Evolutionary conservation across 2,113 vertebrate genomes (phyloP), one percentile per base, ranked within the genome.

Genomic region (Petroica traversi): DNA sequence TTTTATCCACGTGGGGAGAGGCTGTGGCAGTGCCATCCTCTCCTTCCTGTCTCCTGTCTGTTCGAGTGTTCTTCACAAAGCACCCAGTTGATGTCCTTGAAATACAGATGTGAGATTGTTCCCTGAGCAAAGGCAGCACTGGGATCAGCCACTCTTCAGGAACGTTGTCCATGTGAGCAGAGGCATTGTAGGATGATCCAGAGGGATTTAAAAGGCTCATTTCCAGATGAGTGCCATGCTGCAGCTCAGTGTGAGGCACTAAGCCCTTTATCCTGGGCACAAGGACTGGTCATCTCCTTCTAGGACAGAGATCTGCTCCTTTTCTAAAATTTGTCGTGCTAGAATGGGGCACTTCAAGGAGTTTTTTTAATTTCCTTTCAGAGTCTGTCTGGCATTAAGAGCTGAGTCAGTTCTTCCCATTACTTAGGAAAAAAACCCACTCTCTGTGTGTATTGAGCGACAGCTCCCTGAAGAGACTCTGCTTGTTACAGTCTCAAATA

Each of bases 61-160:
- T 76, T 84, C 0, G 0, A 17, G 25, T 29, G 28, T 63, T 79
- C 29, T 86, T 80, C 31, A 6, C 17, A 59, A 25, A 52, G 57
- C 29, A 45, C 19, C 26, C 8, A 6, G 29, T 6, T 89, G 63
- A 29, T 34, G 23, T 40, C 66, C 58, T 54, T 89, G 55, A 71
- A 28, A 8, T 24, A 7, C 1, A 2, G 1, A 28, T 28, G 17
- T 46, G 43, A 64, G 67, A 9, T 23, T 55, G 55, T 45, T 90
- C 72, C n/a, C 36, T 41, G n/a, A 34, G 63, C 71, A 26, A 16
- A 36, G 54, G 41, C 10, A 2, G 48, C 1, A 0, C 1, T 71
- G 52, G 40, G 12, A 31, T 55, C n/a, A 77, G 76, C 36, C 0
- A 0, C 55, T 59, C 43, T 36, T 15, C 31, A 54, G 61, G 49